phyloP scores from a whole-genome alignment of 2,888 invertebrate genomes.

The Xestia ashworthii region DNA sequence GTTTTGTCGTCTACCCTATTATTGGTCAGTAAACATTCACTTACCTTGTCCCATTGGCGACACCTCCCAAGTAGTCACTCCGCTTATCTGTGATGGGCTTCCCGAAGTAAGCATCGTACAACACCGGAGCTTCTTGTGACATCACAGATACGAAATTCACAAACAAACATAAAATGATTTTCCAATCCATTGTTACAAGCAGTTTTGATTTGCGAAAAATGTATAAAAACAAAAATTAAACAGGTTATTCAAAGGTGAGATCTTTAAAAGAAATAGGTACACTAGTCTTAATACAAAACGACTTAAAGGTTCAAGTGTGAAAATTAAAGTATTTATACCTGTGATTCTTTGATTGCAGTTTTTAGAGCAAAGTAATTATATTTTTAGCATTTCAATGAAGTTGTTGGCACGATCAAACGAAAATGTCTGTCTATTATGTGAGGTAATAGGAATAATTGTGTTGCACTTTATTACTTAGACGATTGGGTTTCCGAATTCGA shows the following conservation, averaged over 20 bases:
- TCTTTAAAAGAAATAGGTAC: not conserved
- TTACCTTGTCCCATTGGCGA: conserved; percentile 64
- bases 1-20: too few relatives aligned
- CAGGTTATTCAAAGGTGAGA: not conserved
- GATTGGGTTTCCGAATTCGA: not conserved
- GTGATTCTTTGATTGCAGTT: conserved; percentile 1
- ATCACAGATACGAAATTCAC: conserved; percentile 12
- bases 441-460: not conserved
- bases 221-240: not conserved
- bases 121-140: conserved; percentile 45
- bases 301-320: conserved; percentile 8
- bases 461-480: not conserved
- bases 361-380: conserved; percentile 37
- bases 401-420: not conserved
- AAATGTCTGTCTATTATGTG: not conserved
- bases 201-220: not conserved
- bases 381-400: conserved; percentile 2
- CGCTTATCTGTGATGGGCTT: conserved; percentile 66
- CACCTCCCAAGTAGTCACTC: conserved; percentile 49
- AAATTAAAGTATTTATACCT: conserved; percentile 29
- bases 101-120: conserved; percentile 72
- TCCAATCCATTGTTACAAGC: conserved; percentile 29
- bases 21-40: not conserved
- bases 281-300: not conserved
- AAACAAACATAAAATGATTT: not conserved